phyloP scores from a whole-genome alignment of 2,797 vertebrate species.

The Rhynchotus rufescens region DNA sequence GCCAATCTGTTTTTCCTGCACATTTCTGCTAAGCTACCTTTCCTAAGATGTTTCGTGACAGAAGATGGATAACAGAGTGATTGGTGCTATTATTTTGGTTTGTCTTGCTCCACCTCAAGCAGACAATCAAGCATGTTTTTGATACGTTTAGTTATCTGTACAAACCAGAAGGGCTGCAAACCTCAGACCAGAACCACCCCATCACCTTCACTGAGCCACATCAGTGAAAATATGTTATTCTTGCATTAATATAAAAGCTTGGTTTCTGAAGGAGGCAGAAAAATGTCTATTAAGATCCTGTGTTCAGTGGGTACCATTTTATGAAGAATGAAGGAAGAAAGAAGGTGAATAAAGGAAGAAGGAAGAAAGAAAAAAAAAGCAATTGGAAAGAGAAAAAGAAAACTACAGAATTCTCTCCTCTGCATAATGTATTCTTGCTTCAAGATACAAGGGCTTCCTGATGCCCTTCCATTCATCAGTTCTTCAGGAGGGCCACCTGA shows the following conservation, averaged over 20 bases:
- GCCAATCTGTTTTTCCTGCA: neutral
- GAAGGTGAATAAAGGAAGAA: too few relatives aligned
- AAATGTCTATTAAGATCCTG: neutral
- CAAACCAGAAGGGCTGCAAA: neutral
- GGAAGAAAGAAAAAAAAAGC: neutral
- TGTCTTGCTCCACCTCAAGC: neutral
- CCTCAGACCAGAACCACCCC: neutral
- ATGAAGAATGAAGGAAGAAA: too few relatives aligned
- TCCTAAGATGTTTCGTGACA: neutral
- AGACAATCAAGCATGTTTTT: neutral
- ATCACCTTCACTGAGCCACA: neutral
- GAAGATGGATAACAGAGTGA: neutral
- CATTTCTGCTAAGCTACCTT: neutral
- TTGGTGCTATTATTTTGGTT: neutral
- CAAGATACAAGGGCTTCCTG: neutral
- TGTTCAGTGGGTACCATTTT: neutral
- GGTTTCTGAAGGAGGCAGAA: neutral
- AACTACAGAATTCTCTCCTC: neutral
- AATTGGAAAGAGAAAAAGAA: neutral
- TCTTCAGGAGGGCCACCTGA: neutral
- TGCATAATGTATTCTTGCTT: neutral
- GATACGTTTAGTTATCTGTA: neutral
- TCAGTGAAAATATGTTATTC: neutral
- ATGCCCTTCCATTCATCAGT: neutral
- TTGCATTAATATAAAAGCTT: neutral